Conservation (phyloP, 2,888 invertebrate species). For the Dorcus hopei region DNA sequence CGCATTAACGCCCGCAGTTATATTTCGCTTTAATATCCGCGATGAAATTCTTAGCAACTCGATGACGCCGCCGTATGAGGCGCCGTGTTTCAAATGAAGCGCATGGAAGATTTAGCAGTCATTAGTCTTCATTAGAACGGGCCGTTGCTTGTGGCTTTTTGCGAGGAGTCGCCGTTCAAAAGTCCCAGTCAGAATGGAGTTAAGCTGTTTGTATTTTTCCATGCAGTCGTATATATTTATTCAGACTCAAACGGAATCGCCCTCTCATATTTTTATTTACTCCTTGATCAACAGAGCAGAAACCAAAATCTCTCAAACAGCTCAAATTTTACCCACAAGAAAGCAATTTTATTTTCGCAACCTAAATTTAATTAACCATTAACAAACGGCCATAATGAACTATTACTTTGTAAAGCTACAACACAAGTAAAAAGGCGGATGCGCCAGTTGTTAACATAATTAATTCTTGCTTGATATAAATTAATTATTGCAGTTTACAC, state of each 20-base stretch:
- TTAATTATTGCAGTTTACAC: neutral
- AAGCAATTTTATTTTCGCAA: no score
- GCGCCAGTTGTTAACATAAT: no score
- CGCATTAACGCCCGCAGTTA: neutral
- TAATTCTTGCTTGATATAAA: no score
- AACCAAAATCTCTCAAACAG: no score
- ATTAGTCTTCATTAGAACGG: constrained; percentile 35
- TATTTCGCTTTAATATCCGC: constrained; percentile 14
- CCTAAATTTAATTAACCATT: no score
- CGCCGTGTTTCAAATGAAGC: constrained; percentile 30
- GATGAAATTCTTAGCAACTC: neutral
- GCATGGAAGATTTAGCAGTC: constrained; percentile 32
- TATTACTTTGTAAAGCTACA: no score
- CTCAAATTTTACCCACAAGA: no score
- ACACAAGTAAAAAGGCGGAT: no score
- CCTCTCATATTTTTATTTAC: no score
- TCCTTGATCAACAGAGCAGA: no score
- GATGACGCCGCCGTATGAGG: constrained; percentile 4
- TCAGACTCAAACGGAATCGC: no score
- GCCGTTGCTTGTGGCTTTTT: constrained; percentile 23
- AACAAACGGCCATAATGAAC: no score
- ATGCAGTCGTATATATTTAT: constrained; percentile 15
- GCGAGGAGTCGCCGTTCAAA: constrained; percentile 22
- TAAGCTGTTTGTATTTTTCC: constrained; percentile 31
- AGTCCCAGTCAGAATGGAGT: constrained; percentile 17